Conservation (phyloP, 2,888 invertebrate species). For the Arge pagana region DNA sequence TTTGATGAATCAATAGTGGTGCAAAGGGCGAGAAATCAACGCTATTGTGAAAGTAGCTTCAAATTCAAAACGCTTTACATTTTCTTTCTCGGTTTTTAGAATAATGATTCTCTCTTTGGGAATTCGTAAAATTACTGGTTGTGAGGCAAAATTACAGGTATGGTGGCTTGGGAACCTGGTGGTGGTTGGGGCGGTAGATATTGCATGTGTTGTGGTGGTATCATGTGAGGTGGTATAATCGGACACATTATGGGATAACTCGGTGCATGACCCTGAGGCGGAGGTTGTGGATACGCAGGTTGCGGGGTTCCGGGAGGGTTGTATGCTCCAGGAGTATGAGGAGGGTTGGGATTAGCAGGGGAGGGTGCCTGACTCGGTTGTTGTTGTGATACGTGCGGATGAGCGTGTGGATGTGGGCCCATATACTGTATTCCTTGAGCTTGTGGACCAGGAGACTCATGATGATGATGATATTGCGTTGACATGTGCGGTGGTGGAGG, state of each 20-base stretch:
- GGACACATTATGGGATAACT: constrained; percentile 67
- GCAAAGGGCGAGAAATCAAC: not conserved
- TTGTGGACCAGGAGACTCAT: constrained; percentile 63
- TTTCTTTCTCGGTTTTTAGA: constrained; percentile 25
- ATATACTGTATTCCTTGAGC: constrained; percentile 63
- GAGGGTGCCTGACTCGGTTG: constrained; percentile 55
- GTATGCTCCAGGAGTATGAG: constrained; percentile 64
- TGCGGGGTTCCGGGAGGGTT: constrained; percentile 59
- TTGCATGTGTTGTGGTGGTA: constrained; percentile 62
- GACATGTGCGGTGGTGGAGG: constrained; percentile 50
- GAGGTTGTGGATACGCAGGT: constrained; percentile 65
- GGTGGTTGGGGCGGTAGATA: constrained; percentile 61
- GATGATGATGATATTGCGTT: constrained; percentile 56
- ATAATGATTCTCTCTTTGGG: constrained; percentile 38
- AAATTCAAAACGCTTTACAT: constrained; percentile 33
- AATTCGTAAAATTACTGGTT: constrained; percentile 59
- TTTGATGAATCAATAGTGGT: constrained; percentile 2
- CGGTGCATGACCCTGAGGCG: constrained; percentile 61
- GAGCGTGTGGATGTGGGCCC: constrained; percentile 60
- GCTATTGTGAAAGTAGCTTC: constrained; percentile 22
- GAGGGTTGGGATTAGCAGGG: constrained; percentile 57
- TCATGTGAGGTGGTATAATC: constrained; percentile 59
- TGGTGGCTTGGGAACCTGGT: constrained; percentile 56
- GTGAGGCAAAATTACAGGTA: constrained; percentile 58
- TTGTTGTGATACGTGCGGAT: constrained; percentile 52